A percentile compares a stretch with the other conserved stretches of the same genome.
Evolutionary conservation across 2,888 invertebrate genomes (phyloP).

Genomic region (Macaria liturata): DNA sequence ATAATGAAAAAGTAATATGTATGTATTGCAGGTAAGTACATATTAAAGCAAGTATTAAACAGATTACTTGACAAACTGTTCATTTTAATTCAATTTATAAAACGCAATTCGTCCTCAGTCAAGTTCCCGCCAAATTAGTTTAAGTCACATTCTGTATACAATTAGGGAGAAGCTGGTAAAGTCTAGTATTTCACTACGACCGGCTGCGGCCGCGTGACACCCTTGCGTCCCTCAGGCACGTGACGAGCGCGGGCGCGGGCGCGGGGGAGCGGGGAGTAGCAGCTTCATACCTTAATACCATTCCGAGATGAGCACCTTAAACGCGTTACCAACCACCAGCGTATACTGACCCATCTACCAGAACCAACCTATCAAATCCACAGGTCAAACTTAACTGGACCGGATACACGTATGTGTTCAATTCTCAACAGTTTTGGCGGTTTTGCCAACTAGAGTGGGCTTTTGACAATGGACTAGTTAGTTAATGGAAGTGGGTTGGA

Average conservation of each 20-base stretch:
- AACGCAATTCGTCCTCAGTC: slow-evolving; percentile 18
- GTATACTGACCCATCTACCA: slow-evolving; percentile 47
- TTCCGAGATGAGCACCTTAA: slow-evolving; percentile 81
- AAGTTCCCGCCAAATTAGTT: slow-evolving; percentile 29
- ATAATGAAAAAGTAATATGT: no score
- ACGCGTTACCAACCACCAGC: slow-evolving; percentile 68
- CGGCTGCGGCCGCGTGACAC: slow-evolving; percentile 51
- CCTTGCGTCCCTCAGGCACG: slow-evolving; percentile 66
- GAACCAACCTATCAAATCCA: slow-evolving; percentile 43
- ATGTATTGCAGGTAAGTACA: no score
- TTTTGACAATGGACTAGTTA: slow-evolving; percentile 78
- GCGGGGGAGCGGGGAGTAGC: slow-evolving; percentile 44
- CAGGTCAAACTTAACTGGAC: slow-evolving; percentile 53
- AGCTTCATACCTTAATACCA: slow-evolving; percentile 75
- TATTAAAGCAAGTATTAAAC: no score
- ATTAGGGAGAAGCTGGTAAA: slow-evolving; percentile 30
- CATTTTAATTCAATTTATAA: slow-evolving; percentile 19
- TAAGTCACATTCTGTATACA: slow-evolving; percentile 32
- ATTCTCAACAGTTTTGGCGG: slow-evolving; percentile 74
- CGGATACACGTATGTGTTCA: slow-evolving; percentile 45
- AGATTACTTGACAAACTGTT: no score
- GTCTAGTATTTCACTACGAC: slow-evolving; percentile 33
- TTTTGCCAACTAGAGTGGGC: slow-evolving; percentile 67
- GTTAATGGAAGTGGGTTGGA: slow-evolving; percentile 68
- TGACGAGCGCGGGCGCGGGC: slow-evolving; percentile 45